Conservation (phyloP, 2,797 vertebrate genomes). For the Cyclura pinguis region DNA sequence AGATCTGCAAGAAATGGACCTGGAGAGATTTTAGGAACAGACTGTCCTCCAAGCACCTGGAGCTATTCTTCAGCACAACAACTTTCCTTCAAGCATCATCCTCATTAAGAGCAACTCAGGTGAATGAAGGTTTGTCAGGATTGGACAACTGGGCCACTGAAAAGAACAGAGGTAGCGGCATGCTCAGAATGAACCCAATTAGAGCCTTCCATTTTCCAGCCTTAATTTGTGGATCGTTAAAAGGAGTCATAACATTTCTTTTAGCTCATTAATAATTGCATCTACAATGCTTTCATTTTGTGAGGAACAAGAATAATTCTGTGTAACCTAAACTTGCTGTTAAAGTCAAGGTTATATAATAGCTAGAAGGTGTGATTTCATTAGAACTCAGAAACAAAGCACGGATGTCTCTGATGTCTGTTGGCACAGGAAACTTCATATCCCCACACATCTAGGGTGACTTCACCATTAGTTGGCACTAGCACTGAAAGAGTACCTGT, state of each 20-base stretch:
- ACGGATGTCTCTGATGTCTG: neutral
- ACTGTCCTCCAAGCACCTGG: neutral
- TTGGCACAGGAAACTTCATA: neutral
- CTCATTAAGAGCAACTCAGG: neutral
- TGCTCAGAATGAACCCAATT: neutral
- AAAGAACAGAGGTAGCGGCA: neutral
- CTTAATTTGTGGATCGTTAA: neutral
- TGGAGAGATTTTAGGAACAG: neutral
- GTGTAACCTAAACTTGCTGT: neutral
- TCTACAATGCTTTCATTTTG: neutral
- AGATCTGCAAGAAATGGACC: neutral
- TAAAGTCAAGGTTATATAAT: constrained; percentile 3
- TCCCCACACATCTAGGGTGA: neutral
- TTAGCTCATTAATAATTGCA: neutral
- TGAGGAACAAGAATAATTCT: neutral
- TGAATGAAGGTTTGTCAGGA: neutral
- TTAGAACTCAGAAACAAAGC: constrained; percentile 4
- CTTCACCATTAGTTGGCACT: neutral
- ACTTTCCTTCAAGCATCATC: neutral
- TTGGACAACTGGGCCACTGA: neutral
- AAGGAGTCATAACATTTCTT: neutral
- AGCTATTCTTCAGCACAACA: neutral
- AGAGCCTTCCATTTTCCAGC: neutral
- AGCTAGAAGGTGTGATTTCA: constrained; percentile 21
- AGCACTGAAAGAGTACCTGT: neutral